Evolutionary conservation across 2,888 invertebrate genomes (phyloP).

Genomic region (Andrena chrysosceles): DNA sequence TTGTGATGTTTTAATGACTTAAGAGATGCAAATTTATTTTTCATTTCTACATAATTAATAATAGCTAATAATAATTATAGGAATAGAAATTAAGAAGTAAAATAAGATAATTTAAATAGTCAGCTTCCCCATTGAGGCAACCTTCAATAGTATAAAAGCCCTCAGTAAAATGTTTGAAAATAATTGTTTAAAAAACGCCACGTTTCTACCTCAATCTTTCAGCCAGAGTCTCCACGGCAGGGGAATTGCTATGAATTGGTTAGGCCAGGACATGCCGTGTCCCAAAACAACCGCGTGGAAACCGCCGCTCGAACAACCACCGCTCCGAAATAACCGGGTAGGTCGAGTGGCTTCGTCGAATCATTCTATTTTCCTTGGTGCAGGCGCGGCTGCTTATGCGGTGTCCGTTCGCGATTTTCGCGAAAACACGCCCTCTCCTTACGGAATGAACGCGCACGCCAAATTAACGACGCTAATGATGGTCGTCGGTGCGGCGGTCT

Average conservation of each 20-base stretch:
- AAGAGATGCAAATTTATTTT: too few species aligned
- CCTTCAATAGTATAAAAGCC: too few species aligned
- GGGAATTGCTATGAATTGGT: constrained; percentile 27
- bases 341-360: constrained; percentile 52
- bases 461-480: constrained; percentile 57
- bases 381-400: constrained; percentile 7
- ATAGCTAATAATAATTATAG: too few species aligned
- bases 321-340: constrained; percentile 37
- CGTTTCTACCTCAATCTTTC: not conserved
- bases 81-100: too few species aligned
- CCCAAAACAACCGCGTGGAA: constrained; percentile 39
- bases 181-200: constrained; percentile 1
- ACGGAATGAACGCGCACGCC: not conserved
- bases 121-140: too few species aligned
- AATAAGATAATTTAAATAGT: too few species aligned
- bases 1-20: too few species aligned
- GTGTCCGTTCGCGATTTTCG: not conserved
- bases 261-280: not conserved
- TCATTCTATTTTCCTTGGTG: constrained; percentile 48
- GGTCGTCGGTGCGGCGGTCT: not conserved
- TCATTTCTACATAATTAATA: too few species aligned
- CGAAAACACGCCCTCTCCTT: constrained; percentile 19
- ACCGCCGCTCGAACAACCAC: constrained; percentile 22
- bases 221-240: not conserved
- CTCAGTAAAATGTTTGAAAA: too few species aligned